Evolutionary conservation across 1,140 invertebrate species (phyloP).

Genomic region (Scaptomyza hsui): DNA sequence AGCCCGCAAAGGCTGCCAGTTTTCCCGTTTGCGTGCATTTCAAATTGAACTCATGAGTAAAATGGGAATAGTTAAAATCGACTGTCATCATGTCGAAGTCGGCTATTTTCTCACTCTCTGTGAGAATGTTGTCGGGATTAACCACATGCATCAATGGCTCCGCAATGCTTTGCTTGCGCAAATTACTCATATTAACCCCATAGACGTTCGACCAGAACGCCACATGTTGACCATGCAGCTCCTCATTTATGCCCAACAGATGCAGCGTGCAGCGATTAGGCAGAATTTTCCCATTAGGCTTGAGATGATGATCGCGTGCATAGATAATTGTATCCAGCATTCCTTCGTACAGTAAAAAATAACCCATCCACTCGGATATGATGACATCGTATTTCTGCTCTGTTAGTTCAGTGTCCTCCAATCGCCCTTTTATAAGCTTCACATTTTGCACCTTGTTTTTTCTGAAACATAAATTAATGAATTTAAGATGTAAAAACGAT

Average conservation of each 20-base stretch:
- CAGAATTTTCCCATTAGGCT: conserved; percentile 88
- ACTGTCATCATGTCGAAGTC: conserved; percentile 93
- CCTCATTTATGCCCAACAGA: conserved; percentile 94
- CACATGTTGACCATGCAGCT: conserved; percentile 89
- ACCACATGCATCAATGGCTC: conserved; percentile 96
- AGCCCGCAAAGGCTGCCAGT: conserved; percentile 95
- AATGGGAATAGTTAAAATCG: conserved; percentile 91
- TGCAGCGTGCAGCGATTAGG: conserved; percentile 96
- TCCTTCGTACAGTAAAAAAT: conserved; percentile 98
- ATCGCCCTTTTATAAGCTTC: conserved; percentile 89
- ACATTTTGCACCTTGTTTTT: conserved; percentile 89
- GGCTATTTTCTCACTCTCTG: conserved; percentile 87
- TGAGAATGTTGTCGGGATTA: conserved; percentile 90
- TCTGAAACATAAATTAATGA: conserved; percentile 55
- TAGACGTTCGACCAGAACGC: conserved; percentile 98
- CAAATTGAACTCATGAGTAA: conserved; percentile 91
- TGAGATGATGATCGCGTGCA: conserved; percentile 95
- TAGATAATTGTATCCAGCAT: conserved; percentile 97
- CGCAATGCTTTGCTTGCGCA: conserved; percentile 94
- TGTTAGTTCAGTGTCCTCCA: conserved; percentile 95
- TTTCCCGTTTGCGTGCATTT: conserved; percentile 88
- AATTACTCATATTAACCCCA: conserved; percentile 98
- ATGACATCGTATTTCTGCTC: conserved; percentile 96
- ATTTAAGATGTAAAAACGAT: too few species aligned
- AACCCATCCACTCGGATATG: conserved; percentile 99